Evolutionary conservation across 2,113 vertebrate species (phyloP), one percentile per base, ranked within the genome.

Genomic region (Microcebus jonahi): DNA sequence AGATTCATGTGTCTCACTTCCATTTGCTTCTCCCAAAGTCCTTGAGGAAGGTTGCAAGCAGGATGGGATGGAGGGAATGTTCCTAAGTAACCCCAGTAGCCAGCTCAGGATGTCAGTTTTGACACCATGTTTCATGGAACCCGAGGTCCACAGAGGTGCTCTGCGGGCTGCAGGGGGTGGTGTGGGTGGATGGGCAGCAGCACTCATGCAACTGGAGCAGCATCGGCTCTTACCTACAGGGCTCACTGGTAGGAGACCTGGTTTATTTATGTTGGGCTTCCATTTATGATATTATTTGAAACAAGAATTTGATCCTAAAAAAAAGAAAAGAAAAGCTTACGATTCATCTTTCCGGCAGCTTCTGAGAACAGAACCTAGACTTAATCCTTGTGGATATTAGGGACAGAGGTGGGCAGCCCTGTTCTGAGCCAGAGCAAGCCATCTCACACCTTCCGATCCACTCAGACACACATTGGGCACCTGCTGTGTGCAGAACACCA

Each of bases 261-360:
- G 48, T 50, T 83, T 86, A 17, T 83, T 80, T 70, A 55, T 13
- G 7, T 6, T 59, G 75, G 31, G 39, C 20, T n/a, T 92, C 92
- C 57, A 42, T 81, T 80, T 39, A 94, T 59, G 17, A 81, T 82
- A 71, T 80, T n/a, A 77, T 94, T 25, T 61, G 53, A 92, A 86
- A 82, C 7, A 80, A 89, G 45, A 45, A 94, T 77, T 71, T 88
- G 13, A 45, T 97, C 59, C 61, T 34, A 20, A 59, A 70, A 73
- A 63, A 68, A 55, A 53, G 25, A 67, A 21, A 61, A 81, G 39
- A 55, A 36, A 67, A 88, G 31, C 36, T 85, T 70, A n/a, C 67
- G 48, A 90, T 48, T 81, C 6, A 70, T 31, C 55, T 17, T 68
- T 68, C 67, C n/a, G 48, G 29, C 20, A 61, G 71, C n/a, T 75